These are phyloP conservation scores for Drosophila simulans DNA, from an alignment of 1,140 invertebrate genomes.

Conservation along the genomic window DNA sequence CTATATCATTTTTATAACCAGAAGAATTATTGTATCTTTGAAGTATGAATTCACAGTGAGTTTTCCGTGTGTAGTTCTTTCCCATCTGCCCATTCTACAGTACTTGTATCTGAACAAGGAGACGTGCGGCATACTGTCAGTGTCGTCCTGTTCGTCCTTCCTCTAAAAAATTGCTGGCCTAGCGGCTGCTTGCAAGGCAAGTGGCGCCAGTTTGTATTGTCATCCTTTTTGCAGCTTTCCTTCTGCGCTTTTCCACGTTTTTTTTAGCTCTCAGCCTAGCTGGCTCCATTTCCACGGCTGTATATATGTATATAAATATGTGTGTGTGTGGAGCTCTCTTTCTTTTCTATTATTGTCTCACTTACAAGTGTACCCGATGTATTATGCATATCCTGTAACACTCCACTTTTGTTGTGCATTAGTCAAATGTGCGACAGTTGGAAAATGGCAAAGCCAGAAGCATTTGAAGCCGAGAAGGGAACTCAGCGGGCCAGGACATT, in stretches of 20 bases:
- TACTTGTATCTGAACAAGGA: constrained; percentile 30
- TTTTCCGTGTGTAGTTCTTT: background rate
- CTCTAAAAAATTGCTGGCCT: constrained; percentile 69
- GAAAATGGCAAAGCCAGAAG: constrained; percentile 59
- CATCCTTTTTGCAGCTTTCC: constrained; percentile 66
- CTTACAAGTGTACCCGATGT: constrained; percentile 82
- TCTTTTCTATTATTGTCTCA: constrained; percentile 83
- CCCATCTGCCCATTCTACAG: constrained; percentile 11
- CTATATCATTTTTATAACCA: too few relatives aligned
- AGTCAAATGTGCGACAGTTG: constrained; percentile 81
- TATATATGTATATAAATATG: background rate
- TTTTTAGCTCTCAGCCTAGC: constrained; percentile 11
- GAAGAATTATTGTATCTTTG: too few relatives aligned
- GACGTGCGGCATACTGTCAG: constrained; percentile 69
- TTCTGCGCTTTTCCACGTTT: constrained; percentile 26
- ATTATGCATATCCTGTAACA: constrained; percentile 83
- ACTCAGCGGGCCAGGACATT: constrained; percentile 11
- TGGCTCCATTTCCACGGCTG: constrained; percentile 22
- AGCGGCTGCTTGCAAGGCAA: constrained; percentile 73
- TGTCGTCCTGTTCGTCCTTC: constrained; percentile 31
- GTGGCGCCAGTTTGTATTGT: constrained; percentile 80
- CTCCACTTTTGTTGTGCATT: constrained; percentile 83
- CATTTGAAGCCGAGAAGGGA: constrained; percentile 8
- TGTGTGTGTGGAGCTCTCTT: constrained; percentile 62
- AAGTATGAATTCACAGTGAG: too few relatives aligned